Evolutionary conservation across 2,797 vertebrate genomes (phyloP), one percentile per base, ranked within the genome.

Genomic region (Lacerta bilineata): DNA sequence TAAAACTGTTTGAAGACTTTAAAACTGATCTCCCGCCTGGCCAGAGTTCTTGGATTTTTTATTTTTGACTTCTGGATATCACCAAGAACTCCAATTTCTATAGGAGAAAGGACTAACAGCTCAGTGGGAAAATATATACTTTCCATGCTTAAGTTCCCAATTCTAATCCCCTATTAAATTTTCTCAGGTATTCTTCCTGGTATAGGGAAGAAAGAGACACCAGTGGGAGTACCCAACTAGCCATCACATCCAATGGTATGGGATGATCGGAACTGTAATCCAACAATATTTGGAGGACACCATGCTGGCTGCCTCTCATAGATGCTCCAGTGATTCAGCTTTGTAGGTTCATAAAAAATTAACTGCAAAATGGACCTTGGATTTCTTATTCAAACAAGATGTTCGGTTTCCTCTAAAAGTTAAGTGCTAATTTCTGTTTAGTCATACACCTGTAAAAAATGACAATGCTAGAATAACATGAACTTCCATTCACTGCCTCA

Each of bases 401-500:
- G 23, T 20, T 75, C 59, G 17, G 17, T 25, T 86, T 0, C 61
- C 8, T 29, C 39, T 61, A 71, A 79, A 83, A 17, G 6, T 7
- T 1, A 81, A 36, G 15, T 11, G 7, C 13, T 80, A 55, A 69
- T 77, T 80, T 39, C 23, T 5, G 36, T 39, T 33, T 72, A 46
- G 13, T 17, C 17, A 17, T 81, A 69, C 4, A 43, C 29, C 33
- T 33, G 33, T 33, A 33, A 33, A 33, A 66, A 18, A 61, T 39
- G 23, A 46, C 66, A 41, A 83, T 25, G 46, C 43, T 11, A 86
- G 68, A 5, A 10, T 20, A 80, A 0, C 1, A 8, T 10, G 25
- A 43, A 11, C n/a, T 75, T 64, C 29, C 20, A 25, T 0, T 0
- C 36, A 39, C 9, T 86, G 85, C 8, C n/a, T 84, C 8, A 69